These are phyloP conservation scores for Amphipoea lucens DNA, from an alignment of 2,888 invertebrate genomes.

Conservation along the genomic window DNA sequence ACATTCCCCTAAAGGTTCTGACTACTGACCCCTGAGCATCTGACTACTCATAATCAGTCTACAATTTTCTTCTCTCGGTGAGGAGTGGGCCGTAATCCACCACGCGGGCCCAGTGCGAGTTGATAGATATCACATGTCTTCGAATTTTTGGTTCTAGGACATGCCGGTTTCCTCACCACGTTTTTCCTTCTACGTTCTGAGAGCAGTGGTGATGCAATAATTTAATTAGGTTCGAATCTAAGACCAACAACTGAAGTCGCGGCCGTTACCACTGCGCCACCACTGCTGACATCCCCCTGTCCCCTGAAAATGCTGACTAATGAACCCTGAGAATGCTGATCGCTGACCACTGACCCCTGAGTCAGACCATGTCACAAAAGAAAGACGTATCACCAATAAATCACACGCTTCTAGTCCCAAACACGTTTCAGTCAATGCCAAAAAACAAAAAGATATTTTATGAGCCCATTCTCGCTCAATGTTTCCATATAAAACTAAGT, in stretches of 20 bases:
- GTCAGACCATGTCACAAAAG: neutral
- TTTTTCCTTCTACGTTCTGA: neutral
- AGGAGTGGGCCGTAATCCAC: neutral
- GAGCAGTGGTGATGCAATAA: neutral
- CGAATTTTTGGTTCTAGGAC: neutral
- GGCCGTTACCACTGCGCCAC: no score
- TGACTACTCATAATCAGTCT: neutral
- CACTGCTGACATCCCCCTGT: neutral
- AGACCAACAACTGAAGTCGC: no score
- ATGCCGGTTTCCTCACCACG: neutral
- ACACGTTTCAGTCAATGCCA: slow-evolving; percentile 15
- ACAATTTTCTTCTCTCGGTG: neutral
- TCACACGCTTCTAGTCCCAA: slow-evolving; percentile 47
- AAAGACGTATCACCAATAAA: slow-evolving; percentile 55
- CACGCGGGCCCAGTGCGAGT: neutral
- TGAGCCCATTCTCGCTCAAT: slow-evolving; percentile 33
- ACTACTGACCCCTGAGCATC: neutral
- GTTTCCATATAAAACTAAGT: slow-evolving; percentile 38
- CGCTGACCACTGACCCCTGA: neutral
- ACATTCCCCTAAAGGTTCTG: neutral
- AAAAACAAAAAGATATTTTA: slow-evolving; percentile 43
- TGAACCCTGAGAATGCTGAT: neutral
- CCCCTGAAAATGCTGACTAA: neutral
- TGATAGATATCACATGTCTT: neutral
- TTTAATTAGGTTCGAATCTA: neutral